These are phyloP conservation scores for Lithosia quadra DNA, from an alignment of 2,888 invertebrate species.

Conservation along the genomic window DNA sequence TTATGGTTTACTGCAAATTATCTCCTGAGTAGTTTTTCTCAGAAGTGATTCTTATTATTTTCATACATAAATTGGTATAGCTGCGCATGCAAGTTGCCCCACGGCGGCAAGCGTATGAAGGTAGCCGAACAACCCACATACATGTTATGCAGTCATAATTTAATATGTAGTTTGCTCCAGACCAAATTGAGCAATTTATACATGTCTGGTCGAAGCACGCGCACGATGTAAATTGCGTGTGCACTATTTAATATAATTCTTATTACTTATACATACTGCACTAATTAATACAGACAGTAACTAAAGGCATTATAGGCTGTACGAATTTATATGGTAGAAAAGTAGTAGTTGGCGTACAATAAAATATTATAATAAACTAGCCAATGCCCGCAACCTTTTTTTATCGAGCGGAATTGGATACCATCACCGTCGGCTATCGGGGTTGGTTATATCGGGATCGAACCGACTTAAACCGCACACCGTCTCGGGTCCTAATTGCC, in stretches of 20 bases:
- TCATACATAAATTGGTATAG: constrained; percentile 17
- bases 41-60: constrained; percentile 3
- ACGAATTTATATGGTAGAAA: no score
- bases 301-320: background rate
- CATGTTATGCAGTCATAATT: constrained; percentile 75
- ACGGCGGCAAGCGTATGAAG: constrained; percentile 70
- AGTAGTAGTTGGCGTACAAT: no score
- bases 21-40: constrained; percentile 1
- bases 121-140: constrained; percentile 66
- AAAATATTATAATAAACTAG: no score
- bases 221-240: constrained; percentile 56
- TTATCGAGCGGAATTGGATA: no score
- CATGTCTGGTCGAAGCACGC: constrained; percentile 60
- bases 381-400: no score
- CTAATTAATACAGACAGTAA: constrained; percentile 57
- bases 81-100: constrained; percentile 53
- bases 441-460: no score
- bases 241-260: constrained; percentile 48
- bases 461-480: no score
- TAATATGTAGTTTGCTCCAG: constrained; percentile 76
- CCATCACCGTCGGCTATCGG: no score
- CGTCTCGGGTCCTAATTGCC: no score
- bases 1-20: background rate
- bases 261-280: constrained; percentile 53
- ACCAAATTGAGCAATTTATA: constrained; percentile 84